Percentiles rank a stretch among this genome's conserved stretches.
phyloP scores from a whole-genome alignment of 2,797 vertebrate species.

The Mallotus villosus region DNA sequence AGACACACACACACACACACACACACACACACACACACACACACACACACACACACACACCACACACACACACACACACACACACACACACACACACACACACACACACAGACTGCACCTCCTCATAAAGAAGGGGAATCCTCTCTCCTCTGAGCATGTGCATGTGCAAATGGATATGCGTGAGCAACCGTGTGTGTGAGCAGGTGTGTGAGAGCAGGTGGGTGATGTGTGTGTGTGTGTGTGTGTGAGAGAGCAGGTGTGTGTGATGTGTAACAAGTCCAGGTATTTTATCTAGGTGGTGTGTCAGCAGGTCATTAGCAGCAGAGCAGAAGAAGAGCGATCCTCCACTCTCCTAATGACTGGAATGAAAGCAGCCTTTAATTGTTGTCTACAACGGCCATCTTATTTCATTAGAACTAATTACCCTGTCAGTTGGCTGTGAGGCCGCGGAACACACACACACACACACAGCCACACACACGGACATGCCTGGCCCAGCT shows the following conservation, averaged over 20 bases:
- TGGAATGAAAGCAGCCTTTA: conserved; percentile 66
- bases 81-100: background rate
- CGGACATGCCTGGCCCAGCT: background rate
- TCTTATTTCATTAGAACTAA: conserved; percentile 76
- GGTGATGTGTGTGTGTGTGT: background rate
- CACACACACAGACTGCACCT: background rate
- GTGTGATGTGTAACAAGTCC: conserved; percentile 34
- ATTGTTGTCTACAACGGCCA: conserved; percentile 70
- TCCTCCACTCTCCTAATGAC: conserved; percentile 62
- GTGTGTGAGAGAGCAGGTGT: background rate
- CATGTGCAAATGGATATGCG: background rate
- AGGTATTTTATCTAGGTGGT: conserved; percentile 51
- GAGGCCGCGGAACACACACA: conserved; percentile 26
- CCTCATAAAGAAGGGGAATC: no score
- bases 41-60: background rate
- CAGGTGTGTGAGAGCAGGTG: conserved; percentile 9
- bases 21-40: background rate
- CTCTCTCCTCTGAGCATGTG: no score
- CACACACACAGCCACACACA: conserved; percentile 20
- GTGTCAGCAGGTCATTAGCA: conserved; percentile 59
- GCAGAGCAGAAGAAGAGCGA: conserved; percentile 55
- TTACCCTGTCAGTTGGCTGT: conserved; percentile 60
- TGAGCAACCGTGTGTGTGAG: background rate
- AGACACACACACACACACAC: conserved; percentile 17
- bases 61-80: no score